Percentiles rank a stretch among this genome's conserved stretches.
phyloP scores from a whole-genome alignment of 2,888 invertebrate genomes.

The Scaptomyza tumidula region DNA sequence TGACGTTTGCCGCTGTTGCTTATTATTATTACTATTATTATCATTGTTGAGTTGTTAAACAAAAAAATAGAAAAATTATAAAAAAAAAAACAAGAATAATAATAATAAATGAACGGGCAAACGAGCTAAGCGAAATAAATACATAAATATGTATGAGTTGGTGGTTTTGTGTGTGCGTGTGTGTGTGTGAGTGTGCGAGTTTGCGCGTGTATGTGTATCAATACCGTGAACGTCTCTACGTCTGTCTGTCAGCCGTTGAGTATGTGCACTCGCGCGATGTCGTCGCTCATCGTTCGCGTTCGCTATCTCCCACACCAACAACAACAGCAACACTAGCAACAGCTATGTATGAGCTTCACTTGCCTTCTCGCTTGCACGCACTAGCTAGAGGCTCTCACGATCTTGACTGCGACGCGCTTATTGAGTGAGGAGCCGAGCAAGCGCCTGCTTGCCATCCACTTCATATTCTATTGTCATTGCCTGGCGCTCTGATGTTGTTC shows the following conservation, averaged over 20 bases:
- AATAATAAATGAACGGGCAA: conserved; percentile 52
- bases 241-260: conserved; percentile 30
- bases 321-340: conserved; percentile 35
- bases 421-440: conserved; percentile 48
- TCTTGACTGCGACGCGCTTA: conserved; percentile 44
- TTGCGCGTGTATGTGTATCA: conserved; percentile 43
- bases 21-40: conserved; percentile 54
- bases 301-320: conserved; percentile 63
- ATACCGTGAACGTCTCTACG: conserved; percentile 53
- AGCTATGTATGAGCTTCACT: conserved; percentile 49
- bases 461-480: conserved; percentile 78
- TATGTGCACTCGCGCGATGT: conserved; percentile 62
- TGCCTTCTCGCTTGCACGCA: conserved; percentile 29
- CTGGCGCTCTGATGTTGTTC: conserved; percentile 28
- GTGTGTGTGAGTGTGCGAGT: conserved; percentile 30
- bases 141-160: conserved; percentile 47
- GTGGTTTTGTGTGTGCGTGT: conserved; percentile 12
- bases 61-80: conserved; percentile 21
- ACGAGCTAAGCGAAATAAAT: conserved; percentile 59
- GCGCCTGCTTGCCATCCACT: conserved; percentile 51
- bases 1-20: conserved; percentile 34
- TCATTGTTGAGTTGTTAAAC: conserved; percentile 56
- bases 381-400: conserved; percentile 30
- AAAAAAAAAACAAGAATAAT: conserved; percentile 5
- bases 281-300: conserved; percentile 54